Percentiles rank a stretch among this genome's conserved stretches.
Evolutionary conservation across 2,113 vertebrate genomes (phyloP).

Genomic region (Scomber japonicus): DNA sequence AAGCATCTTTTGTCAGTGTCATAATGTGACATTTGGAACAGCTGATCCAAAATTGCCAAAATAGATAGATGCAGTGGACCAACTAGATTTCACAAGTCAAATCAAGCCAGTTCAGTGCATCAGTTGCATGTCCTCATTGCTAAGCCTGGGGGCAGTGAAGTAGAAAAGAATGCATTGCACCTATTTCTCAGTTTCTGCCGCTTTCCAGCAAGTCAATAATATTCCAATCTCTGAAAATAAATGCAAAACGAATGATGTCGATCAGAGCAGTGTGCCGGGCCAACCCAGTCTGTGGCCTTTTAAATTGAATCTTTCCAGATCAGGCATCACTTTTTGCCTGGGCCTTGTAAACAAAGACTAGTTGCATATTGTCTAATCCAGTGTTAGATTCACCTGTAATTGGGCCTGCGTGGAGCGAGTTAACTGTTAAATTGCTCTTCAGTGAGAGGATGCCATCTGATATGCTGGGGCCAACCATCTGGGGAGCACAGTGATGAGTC

Average conservation of each 20-base stretch:
- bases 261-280: conserved; percentile 58
- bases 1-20: conserved; percentile 36
- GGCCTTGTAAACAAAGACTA: conserved; percentile 72
- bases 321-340: conserved; percentile 38
- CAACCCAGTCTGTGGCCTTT: conserved; percentile 41
- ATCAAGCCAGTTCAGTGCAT: conserved; percentile 48
- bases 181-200: conserved; percentile 51
- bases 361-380: conserved; percentile 72
- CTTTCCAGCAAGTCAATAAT: conserved; percentile 69
- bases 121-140: conserved; percentile 46
- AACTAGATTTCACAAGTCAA: conserved; percentile 53
- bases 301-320: conserved; percentile 79
- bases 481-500: conserved; percentile 49
- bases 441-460: conserved; percentile 48
- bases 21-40: conserved; percentile 46
- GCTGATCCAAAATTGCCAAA: conserved; percentile 49
- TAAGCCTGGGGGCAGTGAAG: conserved; percentile 27
- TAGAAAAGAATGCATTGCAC: conserved; percentile 35
- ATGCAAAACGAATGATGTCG: conserved; percentile 73
- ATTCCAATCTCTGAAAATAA: conserved; percentile 73
- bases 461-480: conserved; percentile 26
- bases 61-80: conserved; percentile 49
- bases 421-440: conserved; percentile 73
- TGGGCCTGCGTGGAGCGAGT: conserved; percentile 53
- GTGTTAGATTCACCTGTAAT: conserved; percentile 75